Base-by-base conservation (phyloP, 92 coral and sea anemone genomes). In the Porites cylindrica region DNA sequence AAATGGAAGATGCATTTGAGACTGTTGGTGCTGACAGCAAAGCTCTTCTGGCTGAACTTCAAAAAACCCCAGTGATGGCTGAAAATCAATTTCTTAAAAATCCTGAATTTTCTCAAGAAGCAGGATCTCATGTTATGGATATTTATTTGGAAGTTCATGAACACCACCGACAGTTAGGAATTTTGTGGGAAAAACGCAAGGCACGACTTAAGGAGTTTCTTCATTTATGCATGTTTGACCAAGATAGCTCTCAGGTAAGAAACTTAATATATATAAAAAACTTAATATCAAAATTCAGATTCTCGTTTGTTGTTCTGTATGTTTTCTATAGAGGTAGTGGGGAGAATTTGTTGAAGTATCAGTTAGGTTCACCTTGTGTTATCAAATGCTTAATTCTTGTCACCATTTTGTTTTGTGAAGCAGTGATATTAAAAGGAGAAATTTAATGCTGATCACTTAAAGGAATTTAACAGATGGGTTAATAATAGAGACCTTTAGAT, bases 41-140 rank as follows among this genome's bases (percentile, higher is more conserved):
- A 82, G 97, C 98, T 58, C 93, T 97, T 19, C 71, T 97, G 51
- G 98, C 94, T 70, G 99, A 96, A 71, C 88, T 97, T 18, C 99
- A 97, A 79, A 95, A 95, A 89, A 94, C 97, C 56, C 88, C 96
- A 16, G 83, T 95, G 51, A 92, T 91, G 68, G 82, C 81, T 51
- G 98, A 97, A 66, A 98, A 95, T 54, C 96, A 96, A 66, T 95
- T 93, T 80, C 85, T 88, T 72, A 91, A 97, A 88, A 88, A 98
- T 80, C 98, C 99, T 51, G 98, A 95, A 50, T 97, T 92, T 72
- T 97, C 99, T 16, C 98, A 96, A 73, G 97, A 97, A 82, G 99
- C 99, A 0, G 96, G 97, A 9, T 95, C 99, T 14, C 99, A 97
- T 63, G 99, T 97, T 7, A 95, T 97, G 99, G 99, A 97, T 78